A percentile compares a stretch with the other conserved stretches of the same genome.
phyloP scores from a whole-genome alignment of 1,140 invertebrate species.

The Ephestia elutella region DNA sequence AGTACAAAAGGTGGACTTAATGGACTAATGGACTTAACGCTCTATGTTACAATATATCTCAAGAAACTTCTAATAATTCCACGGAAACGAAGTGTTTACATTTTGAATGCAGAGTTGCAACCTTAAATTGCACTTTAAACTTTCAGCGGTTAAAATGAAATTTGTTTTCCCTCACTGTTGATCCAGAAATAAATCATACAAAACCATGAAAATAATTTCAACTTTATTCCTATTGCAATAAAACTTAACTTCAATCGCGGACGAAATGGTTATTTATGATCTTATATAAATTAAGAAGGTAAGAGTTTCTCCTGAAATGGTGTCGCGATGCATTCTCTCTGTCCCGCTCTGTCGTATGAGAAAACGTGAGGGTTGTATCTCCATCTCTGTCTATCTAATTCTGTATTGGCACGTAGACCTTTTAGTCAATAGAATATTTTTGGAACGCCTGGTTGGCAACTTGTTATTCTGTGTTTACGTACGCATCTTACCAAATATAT shows the following conservation, averaged over 20 bases:
- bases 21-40: no score
- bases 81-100: no score
- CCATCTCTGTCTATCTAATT: conserved; percentile 31
- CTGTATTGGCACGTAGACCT: conserved; percentile 29
- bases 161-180: conserved; percentile 53
- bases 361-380: conserved; percentile 4
- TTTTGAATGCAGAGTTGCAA: conserved; percentile 16
- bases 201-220: conserved; percentile 6
- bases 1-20: no score
- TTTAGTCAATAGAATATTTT: conserved; percentile 43
- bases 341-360: conserved; percentile 22
- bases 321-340: conserved; percentile 42
- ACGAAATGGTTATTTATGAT: conserved; percentile 15
- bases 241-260: conserved; percentile 11
- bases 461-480: conserved; percentile 30
- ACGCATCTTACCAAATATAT: neutral
- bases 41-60: no score
- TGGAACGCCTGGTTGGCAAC: conserved; percentile 15
- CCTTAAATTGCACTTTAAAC: conserved; percentile 68
- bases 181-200: conserved; percentile 45
- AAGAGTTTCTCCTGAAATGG: conserved; percentile 56
- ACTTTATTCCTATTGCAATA: conserved; percentile 14
- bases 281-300: conserved; percentile 21
- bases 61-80: no score
- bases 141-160: conserved; percentile 66